These are phyloP conservation scores for Ambastaia sidthimunki DNA, from an alignment of 2,797 vertebrate species.

Conservation along the genomic window DNA sequence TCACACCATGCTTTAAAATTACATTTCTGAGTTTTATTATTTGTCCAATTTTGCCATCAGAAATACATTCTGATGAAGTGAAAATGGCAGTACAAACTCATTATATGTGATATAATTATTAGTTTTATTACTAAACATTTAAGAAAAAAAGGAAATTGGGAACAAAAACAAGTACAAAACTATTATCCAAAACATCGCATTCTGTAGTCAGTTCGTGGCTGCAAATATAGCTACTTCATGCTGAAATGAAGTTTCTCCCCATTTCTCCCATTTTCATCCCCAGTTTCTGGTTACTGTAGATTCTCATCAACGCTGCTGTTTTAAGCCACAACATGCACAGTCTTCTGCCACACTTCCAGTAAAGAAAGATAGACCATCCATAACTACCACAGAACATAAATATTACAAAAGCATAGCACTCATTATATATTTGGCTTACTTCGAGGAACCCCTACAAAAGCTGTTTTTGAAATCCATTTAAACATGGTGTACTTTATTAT, in stretches of 20 bases:
- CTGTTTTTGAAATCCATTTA: slow-evolving; percentile 14
- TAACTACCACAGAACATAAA: slow-evolving; percentile 7
- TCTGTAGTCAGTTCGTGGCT: slow-evolving; percentile 71
- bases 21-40: slow-evolving; percentile 58
- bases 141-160: slow-evolving; percentile 64
- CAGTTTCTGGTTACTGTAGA: slow-evolving; percentile 62
- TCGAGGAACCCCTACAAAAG: neutral
- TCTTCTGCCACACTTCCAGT: slow-evolving; percentile 52
- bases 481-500: slow-evolving; percentile 50
- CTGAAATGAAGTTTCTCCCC: slow-evolving; percentile 53
- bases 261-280: slow-evolving; percentile 58
- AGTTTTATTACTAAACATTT: slow-evolving; percentile 70
- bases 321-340: slow-evolving; percentile 54
- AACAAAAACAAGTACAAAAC: slow-evolving; percentile 53
- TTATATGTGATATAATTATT: slow-evolving; percentile 65
- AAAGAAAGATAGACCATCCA: neutral
- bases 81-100: slow-evolving; percentile 55
- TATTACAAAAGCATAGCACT: slow-evolving; percentile 50
- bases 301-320: slow-evolving; percentile 60
- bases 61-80: slow-evolving; percentile 51
- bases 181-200: slow-evolving; percentile 54
- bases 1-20: slow-evolving; percentile 46
- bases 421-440: neutral
- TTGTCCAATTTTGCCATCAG: slow-evolving; percentile 53
- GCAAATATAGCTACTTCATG: slow-evolving; percentile 58